These are phyloP conservation scores for Cirrhinus mrigala DNA, from an alignment of 2,797 vertebrate genomes.

Conservation along the genomic window DNA sequence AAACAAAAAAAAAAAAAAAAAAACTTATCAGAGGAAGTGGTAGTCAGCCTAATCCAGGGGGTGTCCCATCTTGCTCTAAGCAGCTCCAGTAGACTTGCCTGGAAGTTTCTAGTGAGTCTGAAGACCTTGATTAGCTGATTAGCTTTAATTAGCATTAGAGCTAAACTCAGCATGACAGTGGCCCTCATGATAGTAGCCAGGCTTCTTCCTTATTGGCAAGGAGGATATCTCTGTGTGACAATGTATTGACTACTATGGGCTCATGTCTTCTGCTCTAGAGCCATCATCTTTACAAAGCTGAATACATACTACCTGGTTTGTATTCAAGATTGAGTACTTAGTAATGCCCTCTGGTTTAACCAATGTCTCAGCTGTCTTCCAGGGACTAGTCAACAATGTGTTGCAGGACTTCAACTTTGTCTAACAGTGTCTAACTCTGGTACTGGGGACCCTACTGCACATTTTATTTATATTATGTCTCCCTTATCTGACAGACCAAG, in stretches of 20 bases:
- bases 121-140: not conserved
- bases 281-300: not conserved
- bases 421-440: not conserved
- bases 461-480: too few relatives aligned
- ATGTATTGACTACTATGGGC: not conserved
- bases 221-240: not conserved
- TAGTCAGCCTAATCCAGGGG: not conserved
- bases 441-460: not conserved
- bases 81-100: not conserved
- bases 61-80: not conserved
- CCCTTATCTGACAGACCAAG: too few relatives aligned
- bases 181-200: not conserved
- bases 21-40: not conserved
- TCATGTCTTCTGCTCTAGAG: not conserved
- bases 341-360: not conserved
- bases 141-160: not conserved
- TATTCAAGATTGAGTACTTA: not conserved
- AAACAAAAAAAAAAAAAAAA: not conserved
- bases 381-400: not conserved
- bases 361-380: not conserved
- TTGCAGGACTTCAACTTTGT: not conserved
- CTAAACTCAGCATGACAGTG: not conserved
- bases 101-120: not conserved
- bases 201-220: not conserved
- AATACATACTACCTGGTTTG: not conserved